Base-by-base conservation (phyloP, 2,797 vertebrate genomes). In the Pangasius larnaudii region DNA sequence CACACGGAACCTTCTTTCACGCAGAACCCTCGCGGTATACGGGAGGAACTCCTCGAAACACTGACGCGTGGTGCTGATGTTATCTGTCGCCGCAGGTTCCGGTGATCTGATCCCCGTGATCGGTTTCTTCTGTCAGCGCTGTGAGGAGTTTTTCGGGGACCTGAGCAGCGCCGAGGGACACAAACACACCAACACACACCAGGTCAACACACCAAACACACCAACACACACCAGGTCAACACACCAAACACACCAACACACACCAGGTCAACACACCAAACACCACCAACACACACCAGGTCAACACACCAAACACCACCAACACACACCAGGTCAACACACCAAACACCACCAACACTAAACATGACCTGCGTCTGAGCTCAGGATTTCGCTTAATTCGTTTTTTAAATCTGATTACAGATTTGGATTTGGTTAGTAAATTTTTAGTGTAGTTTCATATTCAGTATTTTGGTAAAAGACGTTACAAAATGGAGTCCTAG, bases 41-140 rank as follows among this genome's bases (percentile, higher is more conserved):
- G 14, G 53, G 7, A 13, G 49, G 49, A 53, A n/a, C 27, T 16
- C 13, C 30, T 39, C 4, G 27, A 46, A 24, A 27, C 51, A 56
- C 30, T 36, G 33, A 3, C 3, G 33, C 36, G 5, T 0, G 6
- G n/a, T 11, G 24, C 18, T 69, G 0, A 14, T 6, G 0, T 46
- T 18, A 22, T 7, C 42, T 71, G 18, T 59, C 2, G 87, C 95
- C 95, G 74, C 93, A 99, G 98, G 97, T 88, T 94, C 96, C 56
- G 94, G 95, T 87, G 98, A 97, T 94, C 90, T 99, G 92, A 95
- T 97, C 91, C 97, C 98, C 46, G 96, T 97, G 85, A 97, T 97
- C 88, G 98, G 98, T 82, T 99, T 97, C 96, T 99, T 98, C 92
- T 99, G 98, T 92, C 96, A 97, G 91, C 97, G 97, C 85, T 99